phyloP scores from a whole-genome alignment of 2,797 vertebrate species.

The Dermochelys coriacea region DNA sequence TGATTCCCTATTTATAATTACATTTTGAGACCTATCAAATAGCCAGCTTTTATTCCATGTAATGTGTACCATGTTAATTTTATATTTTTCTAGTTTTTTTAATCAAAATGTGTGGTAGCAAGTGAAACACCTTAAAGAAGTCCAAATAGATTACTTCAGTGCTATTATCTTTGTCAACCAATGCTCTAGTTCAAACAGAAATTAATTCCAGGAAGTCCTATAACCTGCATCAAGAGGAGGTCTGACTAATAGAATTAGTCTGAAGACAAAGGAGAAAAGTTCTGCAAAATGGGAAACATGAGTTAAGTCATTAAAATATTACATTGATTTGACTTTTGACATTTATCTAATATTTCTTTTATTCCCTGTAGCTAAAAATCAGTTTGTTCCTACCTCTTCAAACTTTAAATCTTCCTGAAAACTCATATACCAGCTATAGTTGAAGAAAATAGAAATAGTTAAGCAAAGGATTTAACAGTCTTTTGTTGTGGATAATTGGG shows the following conservation, averaged over 20 bases:
- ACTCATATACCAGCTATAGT: not conserved
- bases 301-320: not conserved
- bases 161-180: not conserved
- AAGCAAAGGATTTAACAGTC: not conserved
- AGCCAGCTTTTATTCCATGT: not conserved
- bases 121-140: not conserved
- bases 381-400: not conserved
- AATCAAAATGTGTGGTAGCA: not conserved
- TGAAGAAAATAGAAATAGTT: not conserved
- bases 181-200: not conserved
- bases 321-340: not conserved
- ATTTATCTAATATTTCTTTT: not conserved
- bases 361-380: not conserved
- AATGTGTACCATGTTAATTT: not conserved
- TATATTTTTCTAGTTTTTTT: not conserved
- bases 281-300: not conserved
- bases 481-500: not conserved
- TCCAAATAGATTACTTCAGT: not conserved
- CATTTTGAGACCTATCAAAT: not conserved
- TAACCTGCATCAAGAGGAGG: not conserved
- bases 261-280: not conserved
- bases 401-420: not conserved
- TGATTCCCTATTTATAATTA: not conserved
- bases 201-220: not conserved
- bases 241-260: not conserved